These are phyloP conservation scores for Apoda limacodes DNA, from an alignment of 2,888 invertebrate species.

Conservation along the genomic window DNA sequence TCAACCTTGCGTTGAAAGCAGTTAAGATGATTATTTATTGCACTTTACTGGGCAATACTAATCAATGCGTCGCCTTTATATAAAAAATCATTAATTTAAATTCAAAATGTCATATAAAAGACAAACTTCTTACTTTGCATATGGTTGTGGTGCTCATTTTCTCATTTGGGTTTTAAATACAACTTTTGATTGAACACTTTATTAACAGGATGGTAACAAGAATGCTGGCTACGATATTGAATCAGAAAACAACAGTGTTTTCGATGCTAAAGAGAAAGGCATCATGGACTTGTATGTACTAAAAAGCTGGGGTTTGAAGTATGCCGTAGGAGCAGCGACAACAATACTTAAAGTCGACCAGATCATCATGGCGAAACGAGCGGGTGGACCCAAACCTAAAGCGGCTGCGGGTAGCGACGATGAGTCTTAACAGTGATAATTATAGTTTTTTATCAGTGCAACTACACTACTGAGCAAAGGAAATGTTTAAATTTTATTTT, in stretches of 20 bases:
- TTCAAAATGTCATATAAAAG: no score
- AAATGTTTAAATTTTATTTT: not conserved
- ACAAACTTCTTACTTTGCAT: no score
- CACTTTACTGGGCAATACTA: no score
- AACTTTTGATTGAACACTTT: no score
- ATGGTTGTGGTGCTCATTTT: no score
- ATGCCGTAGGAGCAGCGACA: conserved; percentile 92
- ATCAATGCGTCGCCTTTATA: no score
- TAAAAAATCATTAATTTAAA: no score
- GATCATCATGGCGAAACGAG: conserved; percentile 98
- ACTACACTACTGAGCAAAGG: conserved; percentile 8
- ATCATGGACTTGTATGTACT: conserved; percentile 86
- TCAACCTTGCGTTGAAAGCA: no score
- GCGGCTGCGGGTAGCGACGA: conserved; percentile 78
- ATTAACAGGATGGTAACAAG: conserved; percentile 83
- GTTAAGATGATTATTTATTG: no score
- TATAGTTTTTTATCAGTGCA: conserved; percentile 21
- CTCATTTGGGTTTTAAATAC: no score
- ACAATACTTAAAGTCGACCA: conserved; percentile 96
- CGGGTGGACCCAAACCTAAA: conserved; percentile 93
- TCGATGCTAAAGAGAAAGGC: conserved; percentile 81
- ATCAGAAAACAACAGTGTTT: conserved; percentile 75
- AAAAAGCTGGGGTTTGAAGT: conserved; percentile 95
- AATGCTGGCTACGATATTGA: conserved; percentile 91
- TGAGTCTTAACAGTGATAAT: conserved; percentile 70